Evolutionary conservation across 2,113 vertebrate genomes (phyloP), one percentile per base, ranked within the genome.

Genomic region (Opisthocomus hoazin): DNA sequence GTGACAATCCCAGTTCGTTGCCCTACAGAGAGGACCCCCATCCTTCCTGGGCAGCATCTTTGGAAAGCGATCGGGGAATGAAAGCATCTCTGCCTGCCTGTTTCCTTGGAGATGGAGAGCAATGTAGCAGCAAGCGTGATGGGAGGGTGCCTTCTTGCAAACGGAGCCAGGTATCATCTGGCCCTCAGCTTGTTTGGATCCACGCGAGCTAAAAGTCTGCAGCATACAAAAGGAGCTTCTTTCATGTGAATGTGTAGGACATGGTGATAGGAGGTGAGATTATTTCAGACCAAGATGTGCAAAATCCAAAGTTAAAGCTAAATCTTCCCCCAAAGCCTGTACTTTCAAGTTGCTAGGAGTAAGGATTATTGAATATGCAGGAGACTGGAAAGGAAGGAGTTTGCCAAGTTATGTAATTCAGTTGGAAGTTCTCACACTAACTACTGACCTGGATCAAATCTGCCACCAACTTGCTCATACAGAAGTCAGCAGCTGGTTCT

Each of bases 401-500:
- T 84, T 91, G 94, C 91, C 96, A 96, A 89, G 74, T 96, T 94
- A 90, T 2, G 8, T 70, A 93, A 93, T 92, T 92, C 90, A 82
- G 2, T 37, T 90, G 96, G 85, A 74, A 89, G 88, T 46, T 96
- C 90, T 71, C 16, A 20, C 83, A 92, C 86, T 64, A n/a, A 56
- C 70, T 89, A 69, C 63, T 97, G 96, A 96, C 96, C 96, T 96
- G 93, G 56, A 94, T 90, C 46, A 92, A 90, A 96, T 71, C 86
- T 63, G 81, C 45, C 0, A 3, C 84, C 93, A 82, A 18, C 45
- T 86, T 87, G 57, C 46, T 87, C 1, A 0, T 58, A 57, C 61
- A 78, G 26, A 92, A 94, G 58, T 58, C 88, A 94, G 76, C 87
- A 75, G 65, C 77, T 90, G 82, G 39, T 83, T 70, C 70, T 60